Conservation (phyloP, 23 tunicate genomes). For the Botrylloides violaceus region DNA sequence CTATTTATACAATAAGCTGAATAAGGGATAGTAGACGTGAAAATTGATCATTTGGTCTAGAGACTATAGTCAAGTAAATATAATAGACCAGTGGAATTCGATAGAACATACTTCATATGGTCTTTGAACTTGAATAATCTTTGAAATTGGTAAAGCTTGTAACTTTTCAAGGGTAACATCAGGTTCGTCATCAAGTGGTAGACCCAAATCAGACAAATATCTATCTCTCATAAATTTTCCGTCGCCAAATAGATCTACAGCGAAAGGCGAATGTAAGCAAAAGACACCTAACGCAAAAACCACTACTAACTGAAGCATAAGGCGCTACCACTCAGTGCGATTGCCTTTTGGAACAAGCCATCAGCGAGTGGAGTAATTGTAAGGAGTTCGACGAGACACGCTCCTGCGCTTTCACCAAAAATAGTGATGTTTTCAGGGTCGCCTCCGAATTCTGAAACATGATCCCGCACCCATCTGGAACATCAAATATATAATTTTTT, state of each 20-base stretch:
- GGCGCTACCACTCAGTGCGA: slow-evolving; percentile 41
- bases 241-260: not conserved
- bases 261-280: too few relatives aligned
- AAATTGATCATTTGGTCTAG: too few relatives aligned
- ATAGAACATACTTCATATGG: not conserved
- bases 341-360: slow-evolving; percentile 80
- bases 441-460: slow-evolving; percentile 55
- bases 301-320: too few relatives aligned
- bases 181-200: not conserved
- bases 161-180: not conserved
- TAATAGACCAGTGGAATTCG: too few relatives aligned
- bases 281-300: too few relatives aligned
- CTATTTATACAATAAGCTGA: too few relatives aligned
- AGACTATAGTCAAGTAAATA: too few relatives aligned
- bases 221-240: not conserved
- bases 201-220: not conserved
- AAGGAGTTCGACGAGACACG: slow-evolving; percentile 45
- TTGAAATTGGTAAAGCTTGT: not conserved
- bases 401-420: slow-evolving; percentile 88
- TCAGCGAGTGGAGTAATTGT: slow-evolving; percentile 47
- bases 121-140: not conserved
- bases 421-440: slow-evolving; percentile 56
- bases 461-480: slow-evolving; percentile 61
- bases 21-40: too few relatives aligned
- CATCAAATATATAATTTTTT: not conserved